Evolutionary conservation across 2,888 invertebrate species (phyloP).

Genomic region (Teleiodes luculella): DNA sequence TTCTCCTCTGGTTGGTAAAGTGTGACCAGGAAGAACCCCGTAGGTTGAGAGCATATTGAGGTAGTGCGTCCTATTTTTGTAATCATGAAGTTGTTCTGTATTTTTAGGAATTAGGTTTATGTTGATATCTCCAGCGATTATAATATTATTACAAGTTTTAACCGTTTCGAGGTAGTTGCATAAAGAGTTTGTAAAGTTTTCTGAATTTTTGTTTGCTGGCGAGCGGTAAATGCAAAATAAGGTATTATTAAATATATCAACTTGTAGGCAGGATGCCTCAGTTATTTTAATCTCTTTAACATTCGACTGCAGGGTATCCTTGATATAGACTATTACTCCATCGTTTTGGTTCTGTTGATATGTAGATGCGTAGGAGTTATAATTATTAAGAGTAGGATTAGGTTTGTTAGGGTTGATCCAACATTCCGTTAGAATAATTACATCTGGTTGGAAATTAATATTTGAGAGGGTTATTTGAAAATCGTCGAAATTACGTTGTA

Average conservation of each 20-base stretch:
- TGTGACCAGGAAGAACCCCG: no score
- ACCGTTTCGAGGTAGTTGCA: conserved; percentile 20
- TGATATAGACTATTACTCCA: not conserved
- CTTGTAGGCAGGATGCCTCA: conserved; percentile 23
- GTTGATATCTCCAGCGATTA: no score
- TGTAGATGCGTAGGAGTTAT: not conserved
- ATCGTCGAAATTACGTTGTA: not conserved
- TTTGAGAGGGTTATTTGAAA: no score
- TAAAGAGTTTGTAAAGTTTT: conserved; percentile 23
- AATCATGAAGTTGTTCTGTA: no score
- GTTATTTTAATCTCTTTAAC: conserved; percentile 19
- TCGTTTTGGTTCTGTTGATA: not conserved
- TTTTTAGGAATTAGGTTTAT: no score
- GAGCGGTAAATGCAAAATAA: conserved; percentile 30
- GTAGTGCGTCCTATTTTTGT: no score
- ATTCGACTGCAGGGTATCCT: not conserved
- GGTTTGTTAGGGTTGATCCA: not conserved
- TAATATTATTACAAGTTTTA: no score
- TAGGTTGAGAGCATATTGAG: no score
- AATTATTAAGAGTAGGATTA: not conserved
- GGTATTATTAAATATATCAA: conserved; percentile 13
- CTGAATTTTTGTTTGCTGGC: conserved; percentile 24
- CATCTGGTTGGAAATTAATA: not conserved
- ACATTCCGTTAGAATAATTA: not conserved
- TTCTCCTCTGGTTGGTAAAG: no score